phyloP scores from a whole-genome alignment of 2,113 vertebrate genomes.

The Odocoileus hemionus region DNA sequence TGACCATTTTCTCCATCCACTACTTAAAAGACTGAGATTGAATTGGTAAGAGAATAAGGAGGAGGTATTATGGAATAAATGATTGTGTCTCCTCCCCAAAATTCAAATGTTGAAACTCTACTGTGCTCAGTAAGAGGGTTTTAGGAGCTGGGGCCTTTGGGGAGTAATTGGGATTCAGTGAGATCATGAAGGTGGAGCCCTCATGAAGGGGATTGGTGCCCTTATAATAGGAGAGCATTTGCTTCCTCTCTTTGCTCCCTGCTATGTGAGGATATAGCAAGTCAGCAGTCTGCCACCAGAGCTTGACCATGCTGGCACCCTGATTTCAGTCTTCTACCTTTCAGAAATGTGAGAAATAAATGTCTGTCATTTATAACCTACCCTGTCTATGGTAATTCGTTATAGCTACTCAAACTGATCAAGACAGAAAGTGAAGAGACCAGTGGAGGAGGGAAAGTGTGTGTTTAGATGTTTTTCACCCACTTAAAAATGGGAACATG shows the following conservation, averaged over 20 bases:
- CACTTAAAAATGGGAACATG: neutral
- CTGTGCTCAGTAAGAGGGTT: neutral
- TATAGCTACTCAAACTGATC: neutral
- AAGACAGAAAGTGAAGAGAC: neutral
- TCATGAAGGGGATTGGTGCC: neutral
- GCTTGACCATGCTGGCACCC: neutral
- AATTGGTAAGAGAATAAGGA: conserved; percentile 10
- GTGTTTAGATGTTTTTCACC: neutral
- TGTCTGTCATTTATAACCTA: neutral
- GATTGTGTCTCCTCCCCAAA: neutral
- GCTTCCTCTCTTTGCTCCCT: neutral
- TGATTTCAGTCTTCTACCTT: neutral
- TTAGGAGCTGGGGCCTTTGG: neutral
- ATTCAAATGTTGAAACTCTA: neutral
- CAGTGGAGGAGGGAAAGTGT: neutral
- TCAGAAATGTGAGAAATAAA: neutral
- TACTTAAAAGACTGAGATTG: neutral
- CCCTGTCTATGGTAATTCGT: neutral
- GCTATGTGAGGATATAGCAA: neutral
- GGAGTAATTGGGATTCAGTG: neutral
- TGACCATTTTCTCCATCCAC: neutral
- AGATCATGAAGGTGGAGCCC: neutral
- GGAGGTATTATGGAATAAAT: neutral
- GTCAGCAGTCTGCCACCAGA: neutral
- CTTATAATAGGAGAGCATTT: neutral